Evolutionary conservation across 2,888 invertebrate genomes (phyloP), one percentile per base, ranked within the genome.

Genomic region (Phania funesta): DNA sequence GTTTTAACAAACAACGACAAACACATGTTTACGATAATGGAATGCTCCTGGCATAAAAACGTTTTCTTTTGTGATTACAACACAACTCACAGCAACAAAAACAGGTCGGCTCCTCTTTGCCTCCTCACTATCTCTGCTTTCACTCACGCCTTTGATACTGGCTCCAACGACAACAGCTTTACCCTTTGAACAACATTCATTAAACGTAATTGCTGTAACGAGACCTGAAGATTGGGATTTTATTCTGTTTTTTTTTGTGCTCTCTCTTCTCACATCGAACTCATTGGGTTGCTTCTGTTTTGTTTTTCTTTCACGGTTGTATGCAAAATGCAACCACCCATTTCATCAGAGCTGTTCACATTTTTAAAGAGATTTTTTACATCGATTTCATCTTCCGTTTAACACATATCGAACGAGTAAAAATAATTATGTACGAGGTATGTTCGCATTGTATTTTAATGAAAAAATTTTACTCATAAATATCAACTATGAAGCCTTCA

Each of bases 1-100:
- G 44, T 29, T 26, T 50, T 8, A 24, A 41, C 58, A 50, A 65
- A 20, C n/a, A n/a, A 38, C 67, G 13, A 74, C 60, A 29, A 73
- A 48, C 79, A 67, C 73, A 79, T 78, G 70, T 71, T 71, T 64
- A 35, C 41, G n/a, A 64, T 35, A 18, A 62, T 38, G 46, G 26
- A 62, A 62, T 54, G 32, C 52, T 46, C 11, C 68, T 26, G 26
- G 18, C 44, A 41, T 18, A 24, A 44, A 68, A 60, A 76, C 54
- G 41, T 52, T 60, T 68, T 20, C n/a, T n/a, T n/a, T 18, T 24
- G 22, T 4, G 13, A 62, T 52, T 62, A 22, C 62, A 74, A 54
- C 50, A 54, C 24, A 22, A 41, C 26, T 67, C 13, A 18, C 26
- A 60, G 16, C 18, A 71, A 26, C 46, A 41, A 44, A 13, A 54